Evolutionary conservation across 1,140 invertebrate genomes (phyloP), one percentile per base, ranked within the genome.

Genomic region (Pseudomyrmex dendroicus): DNA sequence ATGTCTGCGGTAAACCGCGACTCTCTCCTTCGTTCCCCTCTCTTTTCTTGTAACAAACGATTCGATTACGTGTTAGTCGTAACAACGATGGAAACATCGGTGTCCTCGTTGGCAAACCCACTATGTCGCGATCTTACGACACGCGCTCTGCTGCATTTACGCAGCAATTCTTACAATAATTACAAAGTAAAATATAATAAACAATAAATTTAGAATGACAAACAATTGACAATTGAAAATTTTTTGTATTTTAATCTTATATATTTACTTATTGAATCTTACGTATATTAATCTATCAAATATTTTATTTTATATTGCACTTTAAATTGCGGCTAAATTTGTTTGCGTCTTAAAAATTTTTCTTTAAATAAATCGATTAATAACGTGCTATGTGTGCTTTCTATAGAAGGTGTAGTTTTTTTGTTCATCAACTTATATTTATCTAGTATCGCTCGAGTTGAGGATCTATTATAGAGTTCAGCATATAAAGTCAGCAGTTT

Each of bases 91-190:
- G 59, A 54, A 70, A 44, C 54, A 48, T 7, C 44, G 76, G 59
- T 80, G 76, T 54, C 76, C 76, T 80, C 76, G 76, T 80, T 80
- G 59, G 54, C 66, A 9, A 70, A 59, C 35, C 13, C 15, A 8
- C 62, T 20, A 20, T 13, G 59, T 70, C 48, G 52, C 64, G 76
- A 80, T 80, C 66, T 15, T 72, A 59, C 48, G 66, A 80, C 67
- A 72, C 22, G 59, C 57, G 22, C 50, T n/a, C 50, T n/a, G 35
- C 46, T 46, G 46, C 68, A 50, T 76, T n/a, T n/a, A 67, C 22
- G 25, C 62, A 35, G 35, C 5, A 66, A 8, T 63, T 13, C 61
- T 66, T 48, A 22, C n/a, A 35, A 35, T 35, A 35, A 35, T 7
- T 35, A 5, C 35, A 0, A 35, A 35, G 35, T 7, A 35, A 35